These are phyloP conservation scores for Trissolcus basalis DNA, from an alignment of 1,140 invertebrate genomes.

Conservation along the genomic window DNA sequence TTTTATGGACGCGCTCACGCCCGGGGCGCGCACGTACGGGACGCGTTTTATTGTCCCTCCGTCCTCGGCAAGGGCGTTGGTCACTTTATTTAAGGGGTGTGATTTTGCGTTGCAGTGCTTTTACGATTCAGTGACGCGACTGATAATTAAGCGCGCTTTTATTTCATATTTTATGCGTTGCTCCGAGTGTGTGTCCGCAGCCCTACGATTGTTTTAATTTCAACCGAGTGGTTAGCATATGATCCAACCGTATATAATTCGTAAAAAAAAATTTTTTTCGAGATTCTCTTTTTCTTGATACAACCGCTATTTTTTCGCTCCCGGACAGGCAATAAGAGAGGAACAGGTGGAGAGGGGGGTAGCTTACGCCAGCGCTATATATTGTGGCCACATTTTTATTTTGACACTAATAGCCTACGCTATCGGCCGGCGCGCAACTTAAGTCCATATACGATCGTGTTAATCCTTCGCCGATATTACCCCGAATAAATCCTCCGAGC, in stretches of 20 bases:
- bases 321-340: slow-evolving; percentile 67
- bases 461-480: slow-evolving; percentile 76
- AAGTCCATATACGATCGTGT: slow-evolving; percentile 73
- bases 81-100: slow-evolving; percentile 74
- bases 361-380: slow-evolving; percentile 72
- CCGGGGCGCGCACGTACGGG: slow-evolving; percentile 59
- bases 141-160: slow-evolving; percentile 61
- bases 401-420: slow-evolving; percentile 76
- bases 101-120: slow-evolving; percentile 52
- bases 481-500: slow-evolving; percentile 73
- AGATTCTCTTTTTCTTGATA: slow-evolving; percentile 32
- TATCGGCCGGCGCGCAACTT: slow-evolving; percentile 72
- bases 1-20: slow-evolving; percentile 67
- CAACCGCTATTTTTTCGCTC: slow-evolving; percentile 62
- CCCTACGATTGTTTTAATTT: slow-evolving; percentile 20
- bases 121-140: slow-evolving; percentile 54
- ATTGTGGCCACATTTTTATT: slow-evolving; percentile 77
- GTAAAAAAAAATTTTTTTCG: slow-evolving; percentile 12
- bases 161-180: slow-evolving; percentile 50
- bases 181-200: slow-evolving; percentile 24
- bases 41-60: slow-evolving; percentile 69
- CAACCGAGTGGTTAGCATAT: slow-evolving; percentile 21
- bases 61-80: slow-evolving; percentile 62
- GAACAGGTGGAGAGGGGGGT: slow-evolving; percentile 39
- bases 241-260: slow-evolving; percentile 32